Evolutionary conservation across 1,140 invertebrate species (phyloP), one percentile per base, ranked within the genome.

Genomic region (Epicauta chinensis): DNA sequence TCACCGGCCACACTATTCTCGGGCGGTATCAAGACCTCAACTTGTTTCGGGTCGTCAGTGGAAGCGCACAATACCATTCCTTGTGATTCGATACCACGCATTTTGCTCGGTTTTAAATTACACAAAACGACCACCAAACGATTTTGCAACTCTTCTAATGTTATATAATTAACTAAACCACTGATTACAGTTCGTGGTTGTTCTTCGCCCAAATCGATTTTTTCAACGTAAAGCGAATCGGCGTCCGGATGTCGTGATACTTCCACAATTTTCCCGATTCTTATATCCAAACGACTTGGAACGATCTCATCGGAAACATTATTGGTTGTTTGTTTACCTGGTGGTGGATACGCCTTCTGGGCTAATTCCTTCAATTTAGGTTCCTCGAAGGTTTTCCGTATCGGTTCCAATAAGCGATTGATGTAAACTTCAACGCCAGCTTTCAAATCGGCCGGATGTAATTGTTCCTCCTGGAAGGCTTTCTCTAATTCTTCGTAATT

Each of bases 401-500:
- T 90, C 16, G 95, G 94, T 52, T 88, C 88, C 42, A 99, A 73
- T 29, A 98, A 72, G 64, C 74, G 78, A 73, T 98, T 97, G 2
- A 99, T 85, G 58, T 89, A 88, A 54, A 75, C 69, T 73, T 91
- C 91, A 16, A 92, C 86, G 38, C 85, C 80, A 40, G 71, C 75
- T 74, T 98, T 98, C 46, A 99, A 76, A 77, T 98, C 95, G 34
- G 84, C 93, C 29, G 95, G 95, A 79, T 97, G 92, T 45, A 98
- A 75, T 61, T 89, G 81, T 74, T 93, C 71, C 44, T 82, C 81
- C 0, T 82, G 81, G 75, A 89, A 93, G 49, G 81, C 79, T 58
- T 72, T 68, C 76, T 95, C 89, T 32, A 98, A 71, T 48, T 84
- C 80, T 48, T 85, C 80, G 74, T 84, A 97, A 5, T 77, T 83